phyloP scores from a whole-genome alignment of 2,113 vertebrate genomes.

The Oncorhynchus keta region DNA sequence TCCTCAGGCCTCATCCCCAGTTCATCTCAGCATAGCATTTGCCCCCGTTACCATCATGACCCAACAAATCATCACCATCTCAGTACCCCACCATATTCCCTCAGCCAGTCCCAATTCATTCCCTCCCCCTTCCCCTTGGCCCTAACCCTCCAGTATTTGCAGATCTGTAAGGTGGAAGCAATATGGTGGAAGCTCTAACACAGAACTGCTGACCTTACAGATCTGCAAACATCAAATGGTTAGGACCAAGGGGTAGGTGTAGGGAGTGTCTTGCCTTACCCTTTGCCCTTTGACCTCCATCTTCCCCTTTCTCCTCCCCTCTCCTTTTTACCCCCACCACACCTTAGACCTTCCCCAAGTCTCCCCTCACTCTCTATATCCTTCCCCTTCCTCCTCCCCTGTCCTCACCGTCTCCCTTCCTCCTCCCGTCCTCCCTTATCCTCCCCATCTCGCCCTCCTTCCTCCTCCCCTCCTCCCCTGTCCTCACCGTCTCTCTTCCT shows the following conservation, averaged over 20 bases:
- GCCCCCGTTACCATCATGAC: constrained; percentile 14
- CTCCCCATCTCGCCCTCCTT: not conserved
- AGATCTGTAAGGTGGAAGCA: too few relatives aligned
- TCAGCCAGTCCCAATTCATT: not conserved
- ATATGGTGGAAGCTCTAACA: too few relatives aligned
- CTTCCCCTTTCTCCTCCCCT: constrained; percentile 39
- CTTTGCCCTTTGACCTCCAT: constrained; percentile 15
- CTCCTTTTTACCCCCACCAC: constrained; percentile 8
- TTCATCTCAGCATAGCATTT: too few relatives aligned
- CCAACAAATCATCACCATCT: too few relatives aligned
- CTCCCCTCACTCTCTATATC: constrained; percentile 9
- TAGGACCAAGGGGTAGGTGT: not conserved
- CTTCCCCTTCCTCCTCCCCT: constrained; percentile 6
- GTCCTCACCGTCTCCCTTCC: constrained; percentile 78
- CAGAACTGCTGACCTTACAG: too few relatives aligned
- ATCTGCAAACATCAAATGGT: too few relatives aligned
- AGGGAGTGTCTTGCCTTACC: not conserved
- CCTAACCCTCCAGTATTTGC: too few relatives aligned
- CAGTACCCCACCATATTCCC: too few relatives aligned
- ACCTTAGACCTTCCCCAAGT: constrained; percentile 28
- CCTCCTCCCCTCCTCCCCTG: not conserved
- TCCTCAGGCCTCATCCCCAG: too few relatives aligned
- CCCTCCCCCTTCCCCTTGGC: not conserved
- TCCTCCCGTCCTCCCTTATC: constrained; percentile 3
- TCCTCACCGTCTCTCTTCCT: constrained; percentile 78